These are phyloP conservation scores for Dermatemys mawii DNA, from an alignment of 2,113 vertebrate species.

Conservation along the genomic window DNA sequence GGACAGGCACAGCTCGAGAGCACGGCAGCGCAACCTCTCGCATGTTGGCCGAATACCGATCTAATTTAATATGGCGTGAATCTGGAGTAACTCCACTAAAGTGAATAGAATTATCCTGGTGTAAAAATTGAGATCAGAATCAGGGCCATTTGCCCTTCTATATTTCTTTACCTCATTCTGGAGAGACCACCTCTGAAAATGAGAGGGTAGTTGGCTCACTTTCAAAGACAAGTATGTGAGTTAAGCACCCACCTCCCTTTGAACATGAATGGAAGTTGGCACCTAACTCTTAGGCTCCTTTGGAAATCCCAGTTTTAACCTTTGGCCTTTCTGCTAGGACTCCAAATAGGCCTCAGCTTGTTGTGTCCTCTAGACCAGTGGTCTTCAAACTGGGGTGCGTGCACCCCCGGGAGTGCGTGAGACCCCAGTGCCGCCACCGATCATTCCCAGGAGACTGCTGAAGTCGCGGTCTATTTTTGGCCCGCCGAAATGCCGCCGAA, in stretches of 20 bases:
- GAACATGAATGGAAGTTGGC: background rate
- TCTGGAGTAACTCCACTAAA: background rate
- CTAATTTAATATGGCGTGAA: background rate
- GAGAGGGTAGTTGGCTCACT: background rate
- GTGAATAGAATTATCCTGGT: background rate
- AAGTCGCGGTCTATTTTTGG: too few relatives aligned
- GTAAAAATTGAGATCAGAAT: background rate
- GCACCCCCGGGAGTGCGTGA: too few relatives aligned
- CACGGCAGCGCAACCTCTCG: background rate
- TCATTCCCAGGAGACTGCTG: too few relatives aligned
- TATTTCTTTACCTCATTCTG: background rate
- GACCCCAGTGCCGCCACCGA: too few relatives aligned
- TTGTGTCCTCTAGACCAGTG: too few relatives aligned
- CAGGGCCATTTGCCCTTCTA: background rate
- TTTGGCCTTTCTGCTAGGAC: background rate
- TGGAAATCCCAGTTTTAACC: background rate
- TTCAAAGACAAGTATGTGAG: background rate
- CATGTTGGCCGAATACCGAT: background rate
- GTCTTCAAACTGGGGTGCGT: too few relatives aligned
- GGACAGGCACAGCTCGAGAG: background rate
- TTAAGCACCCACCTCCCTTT: background rate
- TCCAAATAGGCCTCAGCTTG: background rate
- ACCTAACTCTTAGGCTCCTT: background rate
- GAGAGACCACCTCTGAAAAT: background rate
- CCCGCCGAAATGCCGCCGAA: too few relatives aligned